Evolutionary conservation across 1,140 invertebrate genomes (phyloP).

Genomic region (Lordiphosa clarofinis): DNA sequence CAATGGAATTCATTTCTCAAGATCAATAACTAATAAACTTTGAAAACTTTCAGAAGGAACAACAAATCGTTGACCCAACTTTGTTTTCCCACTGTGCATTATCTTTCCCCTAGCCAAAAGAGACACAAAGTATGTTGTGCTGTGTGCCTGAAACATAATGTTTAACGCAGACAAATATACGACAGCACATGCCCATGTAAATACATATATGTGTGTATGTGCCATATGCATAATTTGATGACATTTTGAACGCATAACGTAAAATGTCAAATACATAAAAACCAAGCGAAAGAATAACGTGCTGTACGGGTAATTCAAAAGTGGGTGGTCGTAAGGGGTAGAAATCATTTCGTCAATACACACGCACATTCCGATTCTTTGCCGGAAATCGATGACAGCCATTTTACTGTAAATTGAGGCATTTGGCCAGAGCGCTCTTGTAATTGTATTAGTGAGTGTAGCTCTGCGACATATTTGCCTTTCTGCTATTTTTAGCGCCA

Average conservation of each 20-base stretch:
- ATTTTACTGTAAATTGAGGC: constrained; percentile 74
- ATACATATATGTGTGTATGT: not conserved
- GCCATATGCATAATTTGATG: constrained; percentile 56
- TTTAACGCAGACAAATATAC: not conserved
- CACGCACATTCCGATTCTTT: constrained; percentile 27
- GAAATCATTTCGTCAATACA: constrained; percentile 62
- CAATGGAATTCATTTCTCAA: no score
- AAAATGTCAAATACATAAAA: constrained; percentile 76
- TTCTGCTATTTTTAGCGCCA: constrained; percentile 65
- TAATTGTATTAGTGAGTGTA: constrained; percentile 53
- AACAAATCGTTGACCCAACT: no score
- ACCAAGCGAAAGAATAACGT: constrained; percentile 22
- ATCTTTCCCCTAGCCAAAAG: no score
- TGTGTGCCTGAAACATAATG: no score
- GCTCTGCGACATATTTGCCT: constrained; percentile 53
- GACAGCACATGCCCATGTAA: constrained; percentile 17
- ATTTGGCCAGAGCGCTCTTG: constrained; percentile 60
- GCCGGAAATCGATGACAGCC: constrained; percentile 72
- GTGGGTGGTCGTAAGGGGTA: not conserved
- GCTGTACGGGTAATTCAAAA: constrained; percentile 60
- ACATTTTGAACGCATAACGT: constrained; percentile 59
- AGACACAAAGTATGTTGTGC: no score
- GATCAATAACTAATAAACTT: no score
- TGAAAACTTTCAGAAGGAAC: no score
- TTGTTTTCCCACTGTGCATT: no score